Percentiles rank a stretch among this genome's conserved stretches.
phyloP scores from a whole-genome alignment of 2,888 invertebrate species.

The Seira sanloemensis region DNA sequence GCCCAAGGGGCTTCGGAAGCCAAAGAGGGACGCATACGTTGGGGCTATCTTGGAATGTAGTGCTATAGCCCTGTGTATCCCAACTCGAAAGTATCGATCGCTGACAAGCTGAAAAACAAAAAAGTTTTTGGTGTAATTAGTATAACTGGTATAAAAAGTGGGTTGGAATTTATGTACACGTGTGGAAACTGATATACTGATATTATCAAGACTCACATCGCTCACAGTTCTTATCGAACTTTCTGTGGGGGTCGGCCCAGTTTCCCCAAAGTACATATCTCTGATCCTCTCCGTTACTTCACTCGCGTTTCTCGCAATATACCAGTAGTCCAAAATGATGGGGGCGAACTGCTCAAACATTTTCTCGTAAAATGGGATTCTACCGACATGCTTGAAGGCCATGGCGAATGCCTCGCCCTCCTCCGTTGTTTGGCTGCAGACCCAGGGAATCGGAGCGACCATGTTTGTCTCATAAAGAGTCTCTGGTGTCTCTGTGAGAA shows the following conservation, averaged over 20 bases:
- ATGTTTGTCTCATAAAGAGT: slow-evolving; percentile 51
- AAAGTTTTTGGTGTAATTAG: neutral
- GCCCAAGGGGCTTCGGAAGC: slow-evolving; percentile 46
- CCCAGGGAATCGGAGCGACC: slow-evolving; percentile 58
- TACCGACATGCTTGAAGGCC: slow-evolving; percentile 45
- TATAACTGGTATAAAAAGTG: neutral
- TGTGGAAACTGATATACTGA: neutral
- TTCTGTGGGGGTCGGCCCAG: slow-evolving; percentile 37
- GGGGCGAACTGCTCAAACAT: slow-evolving; percentile 53
- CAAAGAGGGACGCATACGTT: slow-evolving; percentile 56
- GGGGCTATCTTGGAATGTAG: slow-evolving; percentile 57
- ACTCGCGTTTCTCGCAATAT: slow-evolving; percentile 40
- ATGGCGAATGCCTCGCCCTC: slow-evolving; percentile 55
- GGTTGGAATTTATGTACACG: neutral
- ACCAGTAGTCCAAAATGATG: slow-evolving; percentile 56
- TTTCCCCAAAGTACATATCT: slow-evolving; percentile 37
- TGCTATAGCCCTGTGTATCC: slow-evolving; percentile 55
- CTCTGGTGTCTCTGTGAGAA: slow-evolving; percentile 56
- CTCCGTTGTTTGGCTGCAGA: slow-evolving; percentile 51
- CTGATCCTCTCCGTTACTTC: slow-evolving; percentile 46
- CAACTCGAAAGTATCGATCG: slow-evolving; percentile 61
- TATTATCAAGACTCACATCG: slow-evolving; percentile 30
- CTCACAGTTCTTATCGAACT: slow-evolving; percentile 39
- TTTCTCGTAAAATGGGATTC: slow-evolving; percentile 28
- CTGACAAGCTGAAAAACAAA: slow-evolving; percentile 44